A percentile compares a stretch with the other conserved stretches of the same genome.
These are phyloP conservation scores for Diachasmimorpha longicaudata DNA, from an alignment of 1,140 invertebrate genomes.

Conservation along the genomic window DNA sequence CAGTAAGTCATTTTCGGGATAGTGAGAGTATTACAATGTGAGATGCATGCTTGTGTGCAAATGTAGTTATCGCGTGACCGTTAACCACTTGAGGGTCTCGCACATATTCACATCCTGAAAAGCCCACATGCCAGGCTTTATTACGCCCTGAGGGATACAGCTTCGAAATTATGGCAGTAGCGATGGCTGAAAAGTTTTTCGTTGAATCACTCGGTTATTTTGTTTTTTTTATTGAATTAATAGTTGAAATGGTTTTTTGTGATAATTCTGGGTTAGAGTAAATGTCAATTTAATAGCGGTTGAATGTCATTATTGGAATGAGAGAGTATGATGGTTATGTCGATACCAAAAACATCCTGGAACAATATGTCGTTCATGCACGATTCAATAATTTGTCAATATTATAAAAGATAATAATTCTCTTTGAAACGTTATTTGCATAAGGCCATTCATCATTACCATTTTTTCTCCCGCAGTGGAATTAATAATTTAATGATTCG, in stretches of 20 bases:
- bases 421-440: too few species aligned
- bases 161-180: background rate
- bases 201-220: background rate
- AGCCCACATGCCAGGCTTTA: background rate
- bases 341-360: background rate
- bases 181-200: background rate
- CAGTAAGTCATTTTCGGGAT: background rate
- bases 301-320: background rate
- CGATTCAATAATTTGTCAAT: too few species aligned
- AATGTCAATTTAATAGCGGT: background rate
- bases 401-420: too few species aligned
- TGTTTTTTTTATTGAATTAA: background rate
- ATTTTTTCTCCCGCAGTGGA: too few species aligned
- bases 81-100: slow-evolving; percentile 18
- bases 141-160: background rate
- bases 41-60: background rate
- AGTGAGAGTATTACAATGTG: background rate
- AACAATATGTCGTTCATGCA: too few species aligned
- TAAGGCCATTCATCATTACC: too few species aligned
- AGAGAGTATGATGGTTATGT: background rate
- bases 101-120: background rate
- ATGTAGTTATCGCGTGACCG: slow-evolving; percentile 21
- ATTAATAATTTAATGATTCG: too few species aligned
- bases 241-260: background rate
- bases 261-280: too few species aligned